These are phyloP conservation scores for Leptura quadrifasciata DNA, from an alignment of 2,888 invertebrate genomes.

Conservation along the genomic window DNA sequence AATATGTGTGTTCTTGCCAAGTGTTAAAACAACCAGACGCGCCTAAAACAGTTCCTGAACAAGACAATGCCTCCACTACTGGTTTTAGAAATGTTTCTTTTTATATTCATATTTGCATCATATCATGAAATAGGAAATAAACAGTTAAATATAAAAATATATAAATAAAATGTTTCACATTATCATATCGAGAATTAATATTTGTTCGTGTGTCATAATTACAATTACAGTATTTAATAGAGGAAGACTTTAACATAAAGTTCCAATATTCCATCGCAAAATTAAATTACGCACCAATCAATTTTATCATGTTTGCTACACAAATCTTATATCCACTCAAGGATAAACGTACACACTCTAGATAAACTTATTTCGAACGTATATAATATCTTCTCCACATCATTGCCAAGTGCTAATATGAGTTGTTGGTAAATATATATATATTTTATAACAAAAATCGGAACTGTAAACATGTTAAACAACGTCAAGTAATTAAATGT, in stretches of 20 bases:
- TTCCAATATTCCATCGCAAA: neutral
- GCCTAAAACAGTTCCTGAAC: too few species aligned
- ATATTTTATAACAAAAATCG: neutral
- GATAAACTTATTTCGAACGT: conserved; percentile 27
- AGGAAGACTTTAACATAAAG: neutral
- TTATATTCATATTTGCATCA: too few species aligned
- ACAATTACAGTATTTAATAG: neutral
- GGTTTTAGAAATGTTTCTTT: too few species aligned
- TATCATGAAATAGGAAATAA: too few species aligned
- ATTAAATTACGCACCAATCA: neutral
- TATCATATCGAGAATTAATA: too few species aligned
- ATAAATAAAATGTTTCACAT: too few species aligned
- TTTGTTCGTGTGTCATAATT: too few species aligned
- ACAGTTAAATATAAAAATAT: too few species aligned
- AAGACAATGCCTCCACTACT: too few species aligned
- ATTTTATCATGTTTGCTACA: conserved; percentile 37
- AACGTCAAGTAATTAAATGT: too few species aligned
- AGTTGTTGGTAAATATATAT: conserved; percentile 6
- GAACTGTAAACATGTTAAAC: neutral
- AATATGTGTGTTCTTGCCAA: too few species aligned
- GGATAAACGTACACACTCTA: conserved; percentile 17
- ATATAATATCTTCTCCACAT: neutral
- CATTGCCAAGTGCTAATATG: neutral
- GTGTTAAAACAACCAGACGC: too few species aligned
- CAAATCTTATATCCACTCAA: conserved; percentile 17